These are phyloP conservation scores for Erynnis tages DNA, from an alignment of 2,888 invertebrate species.

Conservation along the genomic window DNA sequence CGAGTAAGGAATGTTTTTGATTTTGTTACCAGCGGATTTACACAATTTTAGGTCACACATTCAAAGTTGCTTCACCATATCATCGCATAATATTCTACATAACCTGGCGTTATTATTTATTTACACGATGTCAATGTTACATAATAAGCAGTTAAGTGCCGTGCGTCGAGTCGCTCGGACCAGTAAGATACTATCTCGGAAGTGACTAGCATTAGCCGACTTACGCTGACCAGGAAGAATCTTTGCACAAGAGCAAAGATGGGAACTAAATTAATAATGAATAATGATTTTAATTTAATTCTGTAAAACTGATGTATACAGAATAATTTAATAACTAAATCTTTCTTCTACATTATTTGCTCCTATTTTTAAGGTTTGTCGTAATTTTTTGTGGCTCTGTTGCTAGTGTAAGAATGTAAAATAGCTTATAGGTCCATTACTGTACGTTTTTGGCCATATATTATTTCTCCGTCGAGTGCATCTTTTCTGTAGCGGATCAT, in stretches of 20 bases:
- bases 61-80: background rate
- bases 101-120: background rate
- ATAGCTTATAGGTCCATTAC: too few species aligned
- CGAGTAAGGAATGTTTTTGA: too few species aligned
- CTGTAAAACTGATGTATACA: too few species aligned
- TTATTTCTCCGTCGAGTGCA: too few species aligned
- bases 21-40: background rate
- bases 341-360: too few species aligned
- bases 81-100: background rate
- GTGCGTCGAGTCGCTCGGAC: conserved; percentile 7
- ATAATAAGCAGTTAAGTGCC: conserved; percentile 3
- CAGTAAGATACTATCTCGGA: conserved; percentile 13
- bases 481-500: too few species aligned
- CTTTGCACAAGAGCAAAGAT: background rate
- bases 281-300: too few species aligned
- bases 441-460: too few species aligned
- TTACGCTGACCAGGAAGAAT: conserved; percentile 11
- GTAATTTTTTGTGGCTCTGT: too few species aligned
- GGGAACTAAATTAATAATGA: background rate
- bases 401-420: too few species aligned
- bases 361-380: too few species aligned
- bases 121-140: conserved; percentile 6
- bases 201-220: conserved; percentile 16
- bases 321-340: too few species aligned
- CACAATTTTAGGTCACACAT: background rate